Evolutionary conservation across 2,888 invertebrate genomes (phyloP).

Genomic region (Philaethria dido): DNA sequence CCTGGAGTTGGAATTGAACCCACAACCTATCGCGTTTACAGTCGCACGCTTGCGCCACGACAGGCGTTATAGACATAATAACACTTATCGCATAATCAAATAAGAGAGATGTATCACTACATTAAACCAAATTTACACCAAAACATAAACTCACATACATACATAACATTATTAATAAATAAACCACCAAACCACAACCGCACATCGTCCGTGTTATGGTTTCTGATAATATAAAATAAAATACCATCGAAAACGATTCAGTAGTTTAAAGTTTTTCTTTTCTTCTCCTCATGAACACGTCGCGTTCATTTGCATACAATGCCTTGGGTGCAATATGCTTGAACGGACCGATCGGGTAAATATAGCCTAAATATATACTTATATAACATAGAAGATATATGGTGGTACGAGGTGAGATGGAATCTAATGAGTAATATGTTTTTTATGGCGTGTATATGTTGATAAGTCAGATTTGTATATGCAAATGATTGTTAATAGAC

Average conservation of each 20-base stretch:
- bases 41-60: no score
- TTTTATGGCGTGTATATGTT: no score
- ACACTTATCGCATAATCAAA: no score
- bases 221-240: conserved; percentile 71
- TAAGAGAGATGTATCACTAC: background rate
- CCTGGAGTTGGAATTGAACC: no score
- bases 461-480: no score
- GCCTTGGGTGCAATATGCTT: conserved; percentile 74
- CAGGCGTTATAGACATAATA: no score
- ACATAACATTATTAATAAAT: conserved; percentile 5
- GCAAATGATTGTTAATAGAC: no score
- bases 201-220: conserved; percentile 55
- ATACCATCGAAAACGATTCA: conserved; percentile 58
- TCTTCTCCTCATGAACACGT: conserved; percentile 74
- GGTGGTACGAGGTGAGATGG: background rate
- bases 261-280: conserved; percentile 53
- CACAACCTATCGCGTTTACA: no score
- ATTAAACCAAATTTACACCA: background rate
- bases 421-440: conserved; percentile 4
- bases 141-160: background rate
- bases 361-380: conserved; percentile 32
- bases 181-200: conserved; percentile 1
- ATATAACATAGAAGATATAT: background rate
- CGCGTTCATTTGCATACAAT: conserved; percentile 79
- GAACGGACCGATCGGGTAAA: conserved; percentile 49